Percentiles rank a stretch among this genome's conserved stretches.
These are phyloP conservation scores for Chydorus sphaericus DNA, from an alignment of 2,888 invertebrate species.

Conservation along the genomic window DNA sequence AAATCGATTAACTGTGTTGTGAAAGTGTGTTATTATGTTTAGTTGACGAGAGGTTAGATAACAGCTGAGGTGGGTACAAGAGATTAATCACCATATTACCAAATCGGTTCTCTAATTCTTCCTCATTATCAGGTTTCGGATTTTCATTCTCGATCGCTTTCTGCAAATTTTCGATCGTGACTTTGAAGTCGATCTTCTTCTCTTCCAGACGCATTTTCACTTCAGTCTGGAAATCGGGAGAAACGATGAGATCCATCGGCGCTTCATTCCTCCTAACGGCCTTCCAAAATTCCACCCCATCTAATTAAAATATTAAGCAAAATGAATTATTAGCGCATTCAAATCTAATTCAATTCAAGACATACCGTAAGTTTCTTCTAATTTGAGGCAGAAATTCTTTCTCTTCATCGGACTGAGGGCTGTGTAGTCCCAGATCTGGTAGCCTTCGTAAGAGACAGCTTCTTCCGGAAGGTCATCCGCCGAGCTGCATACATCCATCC, in stretches of 20 bases:
- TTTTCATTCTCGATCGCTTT: constrained; percentile 64
- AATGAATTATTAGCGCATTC: no score
- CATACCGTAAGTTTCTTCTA: constrained; percentile 16
- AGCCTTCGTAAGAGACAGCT: constrained; percentile 50
- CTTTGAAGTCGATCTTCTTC: constrained; percentile 46
- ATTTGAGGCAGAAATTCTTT: constrained; percentile 35
- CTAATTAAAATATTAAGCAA: no score
- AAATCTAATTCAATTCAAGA: not conserved
- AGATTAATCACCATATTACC: constrained; percentile 41
- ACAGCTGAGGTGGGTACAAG: not conserved
- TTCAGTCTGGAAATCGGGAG: constrained; percentile 43
- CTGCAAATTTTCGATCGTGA: constrained; percentile 65
- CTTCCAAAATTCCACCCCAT: constrained; percentile 19
- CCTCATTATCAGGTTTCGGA: constrained; percentile 50
- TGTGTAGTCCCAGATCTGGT: constrained; percentile 57
- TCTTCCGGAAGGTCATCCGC: constrained; percentile 15
- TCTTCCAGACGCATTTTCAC: constrained; percentile 45
- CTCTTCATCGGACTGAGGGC: constrained; percentile 38
- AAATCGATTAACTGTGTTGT: not conserved
- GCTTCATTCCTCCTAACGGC: constrained; percentile 14
- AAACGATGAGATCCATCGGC: constrained; percentile 48
- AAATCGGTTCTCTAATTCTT: constrained; percentile 48
- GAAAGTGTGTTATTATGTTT: no score
- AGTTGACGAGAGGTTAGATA: not conserved
- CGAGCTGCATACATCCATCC: no score